Base-by-base conservation (phyloP, 2,888 invertebrate species). In the Agrotis clavis region DNA sequence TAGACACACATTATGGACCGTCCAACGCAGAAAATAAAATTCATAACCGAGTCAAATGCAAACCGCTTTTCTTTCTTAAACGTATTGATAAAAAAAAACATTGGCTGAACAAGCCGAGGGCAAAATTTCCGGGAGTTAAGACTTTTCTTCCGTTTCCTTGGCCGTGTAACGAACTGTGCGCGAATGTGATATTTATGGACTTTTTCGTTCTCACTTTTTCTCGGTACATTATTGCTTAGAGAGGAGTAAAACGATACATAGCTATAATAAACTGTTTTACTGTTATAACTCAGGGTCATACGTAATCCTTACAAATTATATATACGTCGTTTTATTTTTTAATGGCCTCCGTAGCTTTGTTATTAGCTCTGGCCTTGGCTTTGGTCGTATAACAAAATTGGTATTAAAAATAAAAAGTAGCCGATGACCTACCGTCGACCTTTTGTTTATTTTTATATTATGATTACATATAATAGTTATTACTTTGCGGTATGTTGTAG, bases 91-190 rank as follows among this genome's bases (percentile, higher is more conserved):
- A 57, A 75, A 85, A 82, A 85, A 80, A 73, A 83, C 74, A 75
- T 71, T 71, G 77, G 48, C 56, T 67, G 75, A 76, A 86, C 71
- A 85, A 85, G 77, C 74, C 66, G 72, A 77, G 75, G 79, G 75
- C 70, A 73, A 79, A 83, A 81, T 85, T 85, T 74, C 81, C 70
- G 74, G 77, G 81, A 82, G 87, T 88, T 83, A 87, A 82, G 82
- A 82, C 83, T 85, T 85, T 83, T 78, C 83, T 86, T 82, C 77
- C 85, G 76, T 86, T 88, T 85, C 86, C 86, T 87, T 85, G 81
- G 85, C 80, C 81, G 86, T 67, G 87, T 89, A 90, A 90, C 90
- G 88, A 90, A 90, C 88, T 89, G 90, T 84, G 82, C 80, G 81
- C 83, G 87, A 87, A 87, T 89, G 83, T 81, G 84, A 86, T 89